Percentiles rank a stretch among this genome's conserved stretches.
These are phyloP conservation scores for Sinopyrophorus schimmeli DNA, from an alignment of 2,888 invertebrate species.

Conservation along the genomic window DNA sequence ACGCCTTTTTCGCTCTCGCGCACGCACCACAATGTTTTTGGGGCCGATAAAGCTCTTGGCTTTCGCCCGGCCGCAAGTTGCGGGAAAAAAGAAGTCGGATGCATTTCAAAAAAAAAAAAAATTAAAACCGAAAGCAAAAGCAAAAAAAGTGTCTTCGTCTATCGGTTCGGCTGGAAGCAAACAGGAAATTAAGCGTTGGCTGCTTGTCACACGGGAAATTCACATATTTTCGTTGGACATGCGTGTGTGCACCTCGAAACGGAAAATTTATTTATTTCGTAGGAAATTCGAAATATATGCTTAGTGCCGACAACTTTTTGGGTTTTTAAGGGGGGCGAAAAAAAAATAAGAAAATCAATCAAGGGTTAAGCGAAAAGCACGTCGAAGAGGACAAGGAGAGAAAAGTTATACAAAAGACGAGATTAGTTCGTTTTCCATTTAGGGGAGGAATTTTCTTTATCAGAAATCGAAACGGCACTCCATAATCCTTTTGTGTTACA, in stretches of 20 bases:
- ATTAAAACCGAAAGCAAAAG: conserved; percentile 27
- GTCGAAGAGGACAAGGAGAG: conserved; percentile 4
- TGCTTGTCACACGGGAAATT: conserved; percentile 41
- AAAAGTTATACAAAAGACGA: conserved; percentile 22
- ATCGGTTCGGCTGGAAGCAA: conserved; percentile 31
- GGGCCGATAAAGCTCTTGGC: no score
- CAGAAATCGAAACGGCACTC: conserved; percentile 18
- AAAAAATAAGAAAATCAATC: not conserved
- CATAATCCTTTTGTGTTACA: conserved; percentile 23
- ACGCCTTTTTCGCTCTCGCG: no score
- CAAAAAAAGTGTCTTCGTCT: conserved; percentile 33
- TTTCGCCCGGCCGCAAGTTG: no score
- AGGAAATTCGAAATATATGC: conserved; percentile 7
- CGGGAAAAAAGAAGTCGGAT: no score
- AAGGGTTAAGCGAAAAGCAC: not conserved
- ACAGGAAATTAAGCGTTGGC: conserved; percentile 43
- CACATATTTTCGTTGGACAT: conserved; percentile 37
- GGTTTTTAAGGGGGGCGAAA: not conserved
- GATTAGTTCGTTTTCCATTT: conserved; percentile 18
- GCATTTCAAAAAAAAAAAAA: no score
- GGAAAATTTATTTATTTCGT: conserved; percentile 25
- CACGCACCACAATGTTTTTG: no score
- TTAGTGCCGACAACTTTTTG: not conserved
- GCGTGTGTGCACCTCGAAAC: conserved; percentile 35
- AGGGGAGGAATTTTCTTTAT: conserved; percentile 23